Base-by-base conservation (phyloP, 2,113 vertebrate genomes). In the Mus musculus region DNA sequence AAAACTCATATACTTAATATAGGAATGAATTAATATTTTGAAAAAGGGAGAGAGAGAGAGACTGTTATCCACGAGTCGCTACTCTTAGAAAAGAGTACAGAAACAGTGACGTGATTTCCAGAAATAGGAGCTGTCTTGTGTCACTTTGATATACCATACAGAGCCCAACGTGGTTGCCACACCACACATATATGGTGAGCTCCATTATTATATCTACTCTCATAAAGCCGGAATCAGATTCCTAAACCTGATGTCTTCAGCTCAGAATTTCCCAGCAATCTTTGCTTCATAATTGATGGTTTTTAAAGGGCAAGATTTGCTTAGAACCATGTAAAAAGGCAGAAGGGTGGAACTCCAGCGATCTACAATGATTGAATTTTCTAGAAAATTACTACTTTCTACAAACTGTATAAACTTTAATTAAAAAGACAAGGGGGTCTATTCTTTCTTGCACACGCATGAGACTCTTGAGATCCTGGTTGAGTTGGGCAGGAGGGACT, bases 351-450 rank as follows among this genome's bases (percentile, higher is more conserved):
- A 96, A 91, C 73, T 95, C 95, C n/a, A 95, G 87, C n/a, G 5
- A 90, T 88, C 96, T 93, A 97, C 97, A 97, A 93, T 90, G 95
- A 98, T 96, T 95, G 96, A 95, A 98, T 94, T 96, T 65, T 97
- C 91, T 97, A 98, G 95, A 96, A 98, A 98, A 16, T 97, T 96
- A 0, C 73, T 98, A 93, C 97, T 98, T 98, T 98, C 97, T 97
- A 88, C 96, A 97, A 98, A 95, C 94, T 96, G 94, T 86, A 59
- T 98, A 98, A 98, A 98, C 98, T 97, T 98, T 98, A 98, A 98
- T 98, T 98, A 98, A 96, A 67, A 95, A 97, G 93, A 97, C 97
- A 97, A 97, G 92, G 92, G 98, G 92, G 93, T 54, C 98, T 97
- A 80, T 98, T 98, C 96, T 98, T 94, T 59, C 87, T 86, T 88